These are phyloP conservation scores for Chalcosyrphus nemorum DNA, from an alignment of 2,888 invertebrate genomes.

Conservation along the genomic window DNA sequence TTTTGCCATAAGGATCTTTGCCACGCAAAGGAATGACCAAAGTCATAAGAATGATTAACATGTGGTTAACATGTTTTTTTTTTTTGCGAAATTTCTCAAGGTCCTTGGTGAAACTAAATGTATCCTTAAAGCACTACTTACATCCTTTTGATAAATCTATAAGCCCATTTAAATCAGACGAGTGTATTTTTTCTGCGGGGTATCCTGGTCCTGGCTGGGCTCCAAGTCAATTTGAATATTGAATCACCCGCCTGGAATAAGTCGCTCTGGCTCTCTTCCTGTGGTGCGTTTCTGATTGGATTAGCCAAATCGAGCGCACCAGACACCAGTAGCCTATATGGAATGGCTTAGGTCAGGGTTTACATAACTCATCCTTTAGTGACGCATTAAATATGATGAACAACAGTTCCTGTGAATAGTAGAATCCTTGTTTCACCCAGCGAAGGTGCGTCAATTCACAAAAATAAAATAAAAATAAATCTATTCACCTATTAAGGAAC, in stretches of 20 bases:
- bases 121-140: too few species aligned
- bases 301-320: constrained; percentile 12
- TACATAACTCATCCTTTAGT: neutral
- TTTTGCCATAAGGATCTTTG: neutral
- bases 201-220: neutral
- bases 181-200: neutral
- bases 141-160: neutral
- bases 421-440: neutral
- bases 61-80: neutral
- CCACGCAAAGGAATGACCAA: neutral
- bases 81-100: neutral
- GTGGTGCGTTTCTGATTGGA: constrained; percentile 17
- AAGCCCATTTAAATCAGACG: neutral
- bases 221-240: constrained; percentile 35
- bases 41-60: neutral
- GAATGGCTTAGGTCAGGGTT: constrained; percentile 7
- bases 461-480: neutral
- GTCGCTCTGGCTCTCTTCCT: neutral
- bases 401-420: constrained; percentile 17
- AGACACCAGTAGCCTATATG: constrained; percentile 16
- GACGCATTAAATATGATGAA: constrained; percentile 14
- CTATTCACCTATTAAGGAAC: neutral
- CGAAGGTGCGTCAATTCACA: constrained; percentile 4
- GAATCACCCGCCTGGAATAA: constrained; percentile 5
- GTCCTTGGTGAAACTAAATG: too few species aligned